Conservation (phyloP, 2,113 vertebrate species). For the Pseudorectes ferrugineus region DNA sequence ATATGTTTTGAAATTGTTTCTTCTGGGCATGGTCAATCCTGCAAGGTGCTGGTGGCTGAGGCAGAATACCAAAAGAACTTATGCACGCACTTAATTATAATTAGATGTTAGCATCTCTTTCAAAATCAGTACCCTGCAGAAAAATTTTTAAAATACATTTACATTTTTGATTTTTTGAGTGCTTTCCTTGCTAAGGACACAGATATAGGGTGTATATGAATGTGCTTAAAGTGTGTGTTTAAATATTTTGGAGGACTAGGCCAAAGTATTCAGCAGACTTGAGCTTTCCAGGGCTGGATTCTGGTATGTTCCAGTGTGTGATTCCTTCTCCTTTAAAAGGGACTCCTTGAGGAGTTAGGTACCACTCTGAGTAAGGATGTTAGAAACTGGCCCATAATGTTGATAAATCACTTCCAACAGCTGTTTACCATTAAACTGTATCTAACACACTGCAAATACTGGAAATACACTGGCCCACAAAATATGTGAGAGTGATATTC, state of each 20-base stretch:
- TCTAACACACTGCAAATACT: constrained; percentile 52
- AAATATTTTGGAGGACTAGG: not conserved
- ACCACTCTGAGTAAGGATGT: not conserved
- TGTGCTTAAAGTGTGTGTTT: not conserved
- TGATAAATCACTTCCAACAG: constrained; percentile 46
- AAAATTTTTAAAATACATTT: not conserved
- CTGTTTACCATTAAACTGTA: constrained; percentile 51
- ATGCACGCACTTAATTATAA: not conserved
- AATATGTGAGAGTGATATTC: constrained; percentile 45
- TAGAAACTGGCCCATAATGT: not conserved
- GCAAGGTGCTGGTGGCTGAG: not conserved
- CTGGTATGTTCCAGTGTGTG: not conserved
- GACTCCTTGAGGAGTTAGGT: not conserved
- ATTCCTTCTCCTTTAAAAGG: not conserved
- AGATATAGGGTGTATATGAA: not conserved
- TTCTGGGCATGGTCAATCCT: not conserved
- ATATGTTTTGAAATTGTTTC: not conserved
- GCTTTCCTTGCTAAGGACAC: not conserved
- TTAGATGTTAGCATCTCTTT: not conserved
- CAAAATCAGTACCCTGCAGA: not conserved
- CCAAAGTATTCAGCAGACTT: not conserved
- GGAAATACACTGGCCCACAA: constrained; percentile 33
- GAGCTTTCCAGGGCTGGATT: not conserved
- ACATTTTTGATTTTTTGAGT: not conserved
- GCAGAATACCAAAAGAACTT: not conserved